phyloP scores from a whole-genome alignment of 92 coral and sea anemone species.

The Zoanthus sansibaricus region DNA sequence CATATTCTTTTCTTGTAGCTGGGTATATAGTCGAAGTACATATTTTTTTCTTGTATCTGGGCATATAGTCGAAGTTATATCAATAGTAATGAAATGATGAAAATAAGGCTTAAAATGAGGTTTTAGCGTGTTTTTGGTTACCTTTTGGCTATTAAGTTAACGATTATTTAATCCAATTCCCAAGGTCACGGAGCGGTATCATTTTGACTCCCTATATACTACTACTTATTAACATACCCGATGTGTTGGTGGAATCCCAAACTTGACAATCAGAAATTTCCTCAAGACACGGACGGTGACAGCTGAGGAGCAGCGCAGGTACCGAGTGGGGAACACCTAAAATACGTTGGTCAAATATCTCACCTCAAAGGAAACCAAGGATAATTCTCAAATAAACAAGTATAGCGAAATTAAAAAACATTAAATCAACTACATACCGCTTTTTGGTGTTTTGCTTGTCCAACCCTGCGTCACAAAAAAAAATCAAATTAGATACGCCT shows the following conservation, averaged over 20 bases:
- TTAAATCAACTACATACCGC: conserved; percentile 17
- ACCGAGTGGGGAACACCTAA: conserved; percentile 72
- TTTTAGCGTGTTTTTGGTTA: too few species aligned
- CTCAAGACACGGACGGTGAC: conserved; percentile 64
- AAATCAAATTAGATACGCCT: too few species aligned
- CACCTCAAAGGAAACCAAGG: neutral
- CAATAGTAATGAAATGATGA: too few species aligned
- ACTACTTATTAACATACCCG: conserved; percentile 26
- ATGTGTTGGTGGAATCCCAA: conserved; percentile 60
- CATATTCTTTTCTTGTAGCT: too few species aligned
- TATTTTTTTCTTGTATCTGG: too few species aligned
- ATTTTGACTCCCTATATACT: too few species aligned
- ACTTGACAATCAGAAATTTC: conserved; percentile 62
- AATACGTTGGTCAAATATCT: neutral
- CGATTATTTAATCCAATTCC: too few species aligned
- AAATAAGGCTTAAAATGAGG: too few species aligned
- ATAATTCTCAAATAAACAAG: neutral
- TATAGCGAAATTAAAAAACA: neutral
- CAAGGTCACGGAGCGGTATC: too few species aligned
- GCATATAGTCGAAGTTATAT: too few species aligned
- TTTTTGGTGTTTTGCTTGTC: conserved; percentile 35
- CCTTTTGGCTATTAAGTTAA: too few species aligned
- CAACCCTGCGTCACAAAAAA: neutral
- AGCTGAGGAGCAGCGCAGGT: conserved; percentile 66
- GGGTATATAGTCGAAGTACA: too few species aligned